Conservation (phyloP, 2,113 vertebrate species). For the Embiotoca jacksoni region DNA sequence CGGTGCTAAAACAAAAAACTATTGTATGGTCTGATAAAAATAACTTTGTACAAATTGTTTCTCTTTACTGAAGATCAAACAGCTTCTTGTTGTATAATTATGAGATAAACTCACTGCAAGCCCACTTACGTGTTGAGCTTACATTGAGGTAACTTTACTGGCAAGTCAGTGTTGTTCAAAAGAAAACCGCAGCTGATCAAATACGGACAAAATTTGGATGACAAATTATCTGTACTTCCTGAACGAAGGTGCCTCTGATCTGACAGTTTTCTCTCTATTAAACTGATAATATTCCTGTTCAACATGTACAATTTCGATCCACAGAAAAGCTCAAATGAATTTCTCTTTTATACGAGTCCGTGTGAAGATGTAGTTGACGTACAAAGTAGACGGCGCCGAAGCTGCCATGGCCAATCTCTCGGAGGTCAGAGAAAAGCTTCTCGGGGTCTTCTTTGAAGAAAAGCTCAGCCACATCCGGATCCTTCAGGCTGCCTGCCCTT, state of each 20-base stretch:
- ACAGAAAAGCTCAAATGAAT: neutral
- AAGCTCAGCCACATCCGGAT: constrained; percentile 97
- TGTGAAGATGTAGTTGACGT: constrained; percentile 71
- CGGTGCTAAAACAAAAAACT: neutral
- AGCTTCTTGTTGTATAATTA: too few relatives aligned
- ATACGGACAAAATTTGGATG: neutral
- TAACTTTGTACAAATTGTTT: neutral
- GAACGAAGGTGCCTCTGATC: neutral
- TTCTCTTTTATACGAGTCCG: neutral
- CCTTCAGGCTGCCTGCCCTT: constrained; percentile 98
- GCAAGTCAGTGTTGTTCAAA: neutral
- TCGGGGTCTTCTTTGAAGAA: constrained; percentile 99
- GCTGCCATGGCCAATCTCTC: constrained; percentile 99
- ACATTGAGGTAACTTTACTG: neutral
- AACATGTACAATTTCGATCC: neutral
- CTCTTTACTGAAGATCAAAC: neutral
- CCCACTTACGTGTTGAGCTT: neutral
- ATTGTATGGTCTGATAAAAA: neutral
- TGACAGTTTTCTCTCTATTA: neutral
- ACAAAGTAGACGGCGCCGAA: constrained; percentile 99
- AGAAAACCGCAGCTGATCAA: neutral
- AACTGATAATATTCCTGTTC: neutral
- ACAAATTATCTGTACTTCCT: neutral
- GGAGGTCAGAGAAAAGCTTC: constrained; percentile 97
- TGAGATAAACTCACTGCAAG: too few relatives aligned